Percentiles rank a stretch among this genome's conserved stretches.
Evolutionary conservation across 2,113 vertebrate genomes (phyloP).

Genomic region (Alligator mississippiensis): DNA sequence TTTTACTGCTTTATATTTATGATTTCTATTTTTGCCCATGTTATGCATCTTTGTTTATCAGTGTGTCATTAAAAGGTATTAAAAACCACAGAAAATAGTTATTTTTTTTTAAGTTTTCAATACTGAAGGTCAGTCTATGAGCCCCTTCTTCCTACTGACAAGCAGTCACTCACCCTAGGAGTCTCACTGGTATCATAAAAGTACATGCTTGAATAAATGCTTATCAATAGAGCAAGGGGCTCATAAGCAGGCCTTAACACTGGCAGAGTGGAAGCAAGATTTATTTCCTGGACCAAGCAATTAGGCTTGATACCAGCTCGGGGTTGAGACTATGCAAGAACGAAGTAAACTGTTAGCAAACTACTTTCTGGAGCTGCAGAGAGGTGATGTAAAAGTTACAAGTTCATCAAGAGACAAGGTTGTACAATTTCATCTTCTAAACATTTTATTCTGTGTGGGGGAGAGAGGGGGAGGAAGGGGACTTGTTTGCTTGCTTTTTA

Average conservation of each 20-base stretch:
- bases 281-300: neutral
- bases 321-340: neutral
- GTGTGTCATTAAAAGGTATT: neutral
- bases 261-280: no score
- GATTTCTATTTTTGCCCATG: neutral
- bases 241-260: neutral
- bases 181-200: neutral
- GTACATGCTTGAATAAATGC: neutral
- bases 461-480: no score
- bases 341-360: neutral
- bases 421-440: neutral
- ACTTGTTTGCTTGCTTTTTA: neutral
- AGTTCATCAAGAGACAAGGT: neutral
- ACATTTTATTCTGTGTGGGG: neutral
- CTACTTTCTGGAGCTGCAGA: neutral
- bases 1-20: neutral
- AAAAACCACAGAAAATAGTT: rapidly evolving
- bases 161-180: neutral
- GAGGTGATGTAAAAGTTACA: neutral
- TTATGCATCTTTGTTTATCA: neutral
- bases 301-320: neutral
- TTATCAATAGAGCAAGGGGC: neutral
- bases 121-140: rapidly evolving
- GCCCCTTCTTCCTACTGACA: neutral
- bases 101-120: neutral